These are phyloP conservation scores for Tautogolabrus adspersus DNA, from an alignment of 2,113 vertebrate genomes.

Conservation along the genomic window DNA sequence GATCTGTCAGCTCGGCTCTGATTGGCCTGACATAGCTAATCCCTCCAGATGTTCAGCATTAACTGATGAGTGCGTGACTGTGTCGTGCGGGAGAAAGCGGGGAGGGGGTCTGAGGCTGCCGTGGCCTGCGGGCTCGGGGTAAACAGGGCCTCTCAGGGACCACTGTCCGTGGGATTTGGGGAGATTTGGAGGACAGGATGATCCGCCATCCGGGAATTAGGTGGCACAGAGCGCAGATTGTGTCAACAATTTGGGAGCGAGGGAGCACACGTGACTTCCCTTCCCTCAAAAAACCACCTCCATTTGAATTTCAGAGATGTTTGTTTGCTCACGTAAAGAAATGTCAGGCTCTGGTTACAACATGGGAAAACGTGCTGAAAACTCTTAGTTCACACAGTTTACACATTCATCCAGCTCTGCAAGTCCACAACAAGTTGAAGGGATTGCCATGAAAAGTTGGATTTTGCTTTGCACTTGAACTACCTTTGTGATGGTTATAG, in stretches of 20 bases:
- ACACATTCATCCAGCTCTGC: not conserved
- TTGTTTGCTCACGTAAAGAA: slow-evolving; percentile 55
- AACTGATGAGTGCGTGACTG: slow-evolving; percentile 84
- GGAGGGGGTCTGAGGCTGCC: slow-evolving; percentile 56
- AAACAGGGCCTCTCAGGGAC: slow-evolving; percentile 76
- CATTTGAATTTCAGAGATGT: slow-evolving; percentile 49
- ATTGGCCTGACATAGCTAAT: slow-evolving; percentile 82
- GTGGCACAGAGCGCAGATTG: slow-evolving; percentile 73
- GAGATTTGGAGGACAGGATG: slow-evolving; percentile 81
- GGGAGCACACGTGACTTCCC: slow-evolving; percentile 59
- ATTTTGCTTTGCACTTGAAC: not conserved
- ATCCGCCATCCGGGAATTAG: slow-evolving; percentile 81
- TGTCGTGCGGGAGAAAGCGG: slow-evolving; percentile 50
- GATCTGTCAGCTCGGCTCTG: slow-evolving; percentile 84
- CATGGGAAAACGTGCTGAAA: slow-evolving; percentile 9
- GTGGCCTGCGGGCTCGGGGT: slow-evolving; percentile 67
- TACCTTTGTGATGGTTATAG: not conserved
- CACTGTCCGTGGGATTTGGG: slow-evolving; percentile 80
- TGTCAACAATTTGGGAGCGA: slow-evolving; percentile 75
- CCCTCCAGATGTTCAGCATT: slow-evolving; percentile 88
- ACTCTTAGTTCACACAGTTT: not conserved
- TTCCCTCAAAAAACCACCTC: not conserved
- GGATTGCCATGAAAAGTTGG: not conserved
- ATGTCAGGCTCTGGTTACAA: slow-evolving; percentile 35
- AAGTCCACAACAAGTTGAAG: not conserved